Evolutionary conservation across 2,113 vertebrate species (phyloP).

Genomic region (Anarhynchus alexandrinus): DNA sequence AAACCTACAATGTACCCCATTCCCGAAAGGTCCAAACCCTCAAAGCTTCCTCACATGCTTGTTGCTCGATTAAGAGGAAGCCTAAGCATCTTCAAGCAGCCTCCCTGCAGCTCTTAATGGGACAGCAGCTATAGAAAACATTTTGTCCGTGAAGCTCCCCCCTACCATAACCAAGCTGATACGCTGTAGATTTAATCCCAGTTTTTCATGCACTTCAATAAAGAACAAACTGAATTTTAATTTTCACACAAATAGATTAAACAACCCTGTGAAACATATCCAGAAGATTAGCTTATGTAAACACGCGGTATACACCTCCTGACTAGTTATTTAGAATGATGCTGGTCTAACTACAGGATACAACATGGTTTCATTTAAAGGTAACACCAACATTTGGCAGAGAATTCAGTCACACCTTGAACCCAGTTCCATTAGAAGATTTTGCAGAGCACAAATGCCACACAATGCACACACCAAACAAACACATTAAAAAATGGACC

Average conservation of each 20-base stretch:
- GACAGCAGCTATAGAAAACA: neutral
- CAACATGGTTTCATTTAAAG: neutral
- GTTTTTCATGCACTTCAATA: neutral
- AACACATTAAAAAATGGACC: neutral
- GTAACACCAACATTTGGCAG: neutral
- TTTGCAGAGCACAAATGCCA: neutral
- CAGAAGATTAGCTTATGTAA: neutral
- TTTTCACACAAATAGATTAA: neutral
- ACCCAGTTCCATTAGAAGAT: neutral
- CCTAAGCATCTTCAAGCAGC: neutral
- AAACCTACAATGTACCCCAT: fast-evolving
- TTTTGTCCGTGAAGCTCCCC: neutral
- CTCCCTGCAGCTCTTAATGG: neutral
- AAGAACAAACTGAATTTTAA: neutral
- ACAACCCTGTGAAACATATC: neutral
- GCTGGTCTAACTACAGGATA: neutral
- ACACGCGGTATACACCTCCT: neutral
- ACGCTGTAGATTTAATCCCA: neutral
- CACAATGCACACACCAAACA: neutral
- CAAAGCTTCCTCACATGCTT: neutral
- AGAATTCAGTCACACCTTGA: neutral
- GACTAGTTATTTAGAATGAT: neutral
- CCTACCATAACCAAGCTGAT: neutral
- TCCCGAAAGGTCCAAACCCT: neutral
- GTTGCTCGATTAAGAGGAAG: neutral